A percentile compares a stretch with the other conserved stretches of the same genome.
Conservation (phyloP, 2,113 vertebrate genomes). For the Cichladusa arquata region DNA sequence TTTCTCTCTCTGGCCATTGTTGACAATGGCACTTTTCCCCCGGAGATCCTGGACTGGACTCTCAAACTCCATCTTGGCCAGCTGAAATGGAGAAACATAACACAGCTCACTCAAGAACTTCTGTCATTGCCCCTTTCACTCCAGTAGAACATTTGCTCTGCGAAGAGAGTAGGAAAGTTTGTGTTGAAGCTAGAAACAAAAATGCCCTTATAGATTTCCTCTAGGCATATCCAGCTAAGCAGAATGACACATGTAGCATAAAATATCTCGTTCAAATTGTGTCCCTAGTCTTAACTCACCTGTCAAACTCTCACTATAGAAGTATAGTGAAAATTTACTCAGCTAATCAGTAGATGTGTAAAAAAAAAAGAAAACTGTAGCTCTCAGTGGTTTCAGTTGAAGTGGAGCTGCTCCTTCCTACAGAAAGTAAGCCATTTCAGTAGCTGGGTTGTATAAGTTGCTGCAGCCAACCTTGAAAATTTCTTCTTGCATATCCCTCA, state of each 20-base stretch:
- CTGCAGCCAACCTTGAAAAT: background rate
- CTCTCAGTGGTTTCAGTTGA: background rate
- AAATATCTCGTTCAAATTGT: background rate
- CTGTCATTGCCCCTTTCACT: background rate
- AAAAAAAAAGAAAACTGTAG: background rate
- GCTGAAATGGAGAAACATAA: background rate
- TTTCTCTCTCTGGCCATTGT: background rate
- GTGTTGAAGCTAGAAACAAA: background rate
- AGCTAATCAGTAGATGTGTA: background rate
- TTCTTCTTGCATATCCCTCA: background rate
- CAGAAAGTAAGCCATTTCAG: background rate
- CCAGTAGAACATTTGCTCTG: background rate
- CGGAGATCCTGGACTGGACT: background rate
- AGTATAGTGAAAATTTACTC: background rate
- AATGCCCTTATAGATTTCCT: background rate
- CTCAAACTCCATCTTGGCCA: background rate
- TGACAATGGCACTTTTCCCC: background rate
- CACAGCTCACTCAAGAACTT: background rate
- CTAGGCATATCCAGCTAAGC: background rate
- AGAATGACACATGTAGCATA: accelerated
- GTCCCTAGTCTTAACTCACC: background rate
- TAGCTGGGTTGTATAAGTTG: background rate
- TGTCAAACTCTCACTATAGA: background rate
- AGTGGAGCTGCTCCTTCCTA: background rate
- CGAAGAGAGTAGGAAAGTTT: background rate